phyloP scores from a whole-genome alignment of 1,140 invertebrate genomes.

The Drosophila kikkawai region DNA sequence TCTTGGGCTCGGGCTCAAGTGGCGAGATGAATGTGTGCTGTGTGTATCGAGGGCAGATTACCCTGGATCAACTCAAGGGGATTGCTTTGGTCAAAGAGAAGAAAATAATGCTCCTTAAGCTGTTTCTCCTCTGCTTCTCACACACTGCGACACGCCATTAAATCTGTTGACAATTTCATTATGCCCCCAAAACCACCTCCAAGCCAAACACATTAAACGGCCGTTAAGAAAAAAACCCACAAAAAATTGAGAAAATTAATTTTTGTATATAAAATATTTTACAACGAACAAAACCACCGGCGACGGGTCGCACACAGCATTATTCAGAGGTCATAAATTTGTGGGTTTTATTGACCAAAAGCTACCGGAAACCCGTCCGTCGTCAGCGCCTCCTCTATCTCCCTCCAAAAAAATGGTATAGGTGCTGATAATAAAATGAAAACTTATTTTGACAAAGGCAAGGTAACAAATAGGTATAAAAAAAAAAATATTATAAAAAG shows the following conservation, averaged over 20 bases:
- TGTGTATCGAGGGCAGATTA: constrained; percentile 34
- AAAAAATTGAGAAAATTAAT: constrained; percentile 62
- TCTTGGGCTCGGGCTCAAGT: constrained; percentile 17
- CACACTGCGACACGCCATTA: constrained; percentile 40
- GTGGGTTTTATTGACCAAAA: constrained; percentile 69
- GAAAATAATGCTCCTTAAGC: constrained; percentile 15
- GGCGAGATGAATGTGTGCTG: constrained; percentile 37
- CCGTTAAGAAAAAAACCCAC: constrained; percentile 54
- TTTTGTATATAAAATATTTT: constrained; percentile 66
- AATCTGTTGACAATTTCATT: constrained; percentile 68
- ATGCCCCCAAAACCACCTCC: constrained; percentile 22
- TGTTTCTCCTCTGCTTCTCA: not conserved
- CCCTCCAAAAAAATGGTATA: constrained; percentile 44
- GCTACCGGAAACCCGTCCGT: constrained; percentile 67
- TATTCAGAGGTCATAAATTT: constrained; percentile 64
- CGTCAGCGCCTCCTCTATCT: constrained; percentile 27
- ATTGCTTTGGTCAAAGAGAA: constrained; percentile 9
- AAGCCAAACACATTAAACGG: constrained; percentile 59
- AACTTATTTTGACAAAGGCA: constrained; percentile 74
- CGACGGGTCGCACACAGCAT: constrained; percentile 41
- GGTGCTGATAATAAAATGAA: constrained; percentile 71
- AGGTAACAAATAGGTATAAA: constrained; percentile 35
- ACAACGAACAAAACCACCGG: constrained; percentile 46
- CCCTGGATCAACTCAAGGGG: constrained; percentile 42
- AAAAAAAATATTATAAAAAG: constrained; percentile 32